Base-by-base conservation (phyloP, 2,113 vertebrate genomes). In the Alethe castanea region DNA sequence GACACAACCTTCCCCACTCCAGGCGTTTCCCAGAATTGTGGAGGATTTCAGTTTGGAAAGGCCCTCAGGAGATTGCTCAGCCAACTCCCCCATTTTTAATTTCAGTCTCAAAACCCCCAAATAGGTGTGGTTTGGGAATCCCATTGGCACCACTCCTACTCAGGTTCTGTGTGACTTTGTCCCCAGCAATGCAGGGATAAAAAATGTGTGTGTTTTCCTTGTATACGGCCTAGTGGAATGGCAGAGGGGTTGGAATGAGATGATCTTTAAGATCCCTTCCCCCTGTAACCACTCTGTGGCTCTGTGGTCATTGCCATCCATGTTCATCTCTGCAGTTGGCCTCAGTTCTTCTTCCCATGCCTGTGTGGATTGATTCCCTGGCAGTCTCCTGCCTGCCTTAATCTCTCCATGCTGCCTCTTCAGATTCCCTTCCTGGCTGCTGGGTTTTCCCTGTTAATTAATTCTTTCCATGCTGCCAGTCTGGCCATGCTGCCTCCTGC, bases 341-440 rank as follows among this genome's bases (percentile, higher is more conserved):
- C 61, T 92, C 23, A 29, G 61, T 89, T 95, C 86, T 78, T 66
- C 84, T 60, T 81, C 73, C 69, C 70, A 23, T 54, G 65, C 17
- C 78, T 60, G 15, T 22, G 17, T 38, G 89, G 26, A 60, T n/a
- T 45, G 64, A 78, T 59, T 91, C 60, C 60, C 52, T 64, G 70
- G 38, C 69, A 87, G 26, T 54, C 33, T 86, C 38, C 77, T 47
- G 56, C 23, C 28, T 91, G 81, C 77, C 87, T 94, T 96, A 4
- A 78, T 95, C 92, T 92, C 87, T 81, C 90, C 69, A 23, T 5
- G 65, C 84, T 83, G 81, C 81, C 81, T 87, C 47, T 54, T 84
- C 42, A 71, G 33, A 36, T 29, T 77, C 57, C 19, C 65, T 47
- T 81, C 42, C 45, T 64, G 57, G 81, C 52, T 87, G 81, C 57